These are phyloP conservation scores for Himalopsyche japonica DNA, from an alignment of 2,888 invertebrate species.

Conservation along the genomic window DNA sequence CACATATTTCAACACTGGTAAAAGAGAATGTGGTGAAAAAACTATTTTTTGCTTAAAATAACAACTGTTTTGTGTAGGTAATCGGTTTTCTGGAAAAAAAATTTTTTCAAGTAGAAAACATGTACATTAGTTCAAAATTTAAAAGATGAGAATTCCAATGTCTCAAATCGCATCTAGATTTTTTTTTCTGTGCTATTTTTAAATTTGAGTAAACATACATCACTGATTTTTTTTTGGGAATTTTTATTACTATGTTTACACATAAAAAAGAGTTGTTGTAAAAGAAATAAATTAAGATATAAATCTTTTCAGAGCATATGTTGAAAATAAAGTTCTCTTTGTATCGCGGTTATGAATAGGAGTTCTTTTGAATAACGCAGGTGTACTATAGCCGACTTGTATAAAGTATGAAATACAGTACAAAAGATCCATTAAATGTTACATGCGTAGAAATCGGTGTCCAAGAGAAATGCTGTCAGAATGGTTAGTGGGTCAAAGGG, in stretches of 20 bases:
- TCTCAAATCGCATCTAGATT: no score
- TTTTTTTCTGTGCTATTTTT: no score
- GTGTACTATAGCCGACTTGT: neutral
- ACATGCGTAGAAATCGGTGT: neutral
- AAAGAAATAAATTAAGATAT: neutral
- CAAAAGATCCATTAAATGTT: neutral
- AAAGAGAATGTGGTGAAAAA: no score
- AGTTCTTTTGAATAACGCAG: neutral
- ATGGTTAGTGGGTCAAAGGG: neutral
- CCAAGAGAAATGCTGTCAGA: neutral
- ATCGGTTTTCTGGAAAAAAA: no score
- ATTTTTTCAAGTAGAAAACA: no score
- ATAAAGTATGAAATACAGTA: neutral
- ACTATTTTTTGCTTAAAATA: no score
- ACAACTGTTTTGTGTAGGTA: no score
- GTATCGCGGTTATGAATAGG: neutral
- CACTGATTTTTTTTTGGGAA: neutral
- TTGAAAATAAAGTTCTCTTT: neutral
- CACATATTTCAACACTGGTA: no score
- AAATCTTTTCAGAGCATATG: neutral
- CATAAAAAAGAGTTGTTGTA: neutral
- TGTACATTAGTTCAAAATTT: no score
- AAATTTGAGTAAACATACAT: no score
- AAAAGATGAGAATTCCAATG: no score
- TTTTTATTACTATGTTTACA: neutral